Percentiles rank a stretch among this genome's conserved stretches.
Evolutionary conservation across 2,888 invertebrate species (phyloP).

Genomic region (Mechanitis mazaeus): DNA sequence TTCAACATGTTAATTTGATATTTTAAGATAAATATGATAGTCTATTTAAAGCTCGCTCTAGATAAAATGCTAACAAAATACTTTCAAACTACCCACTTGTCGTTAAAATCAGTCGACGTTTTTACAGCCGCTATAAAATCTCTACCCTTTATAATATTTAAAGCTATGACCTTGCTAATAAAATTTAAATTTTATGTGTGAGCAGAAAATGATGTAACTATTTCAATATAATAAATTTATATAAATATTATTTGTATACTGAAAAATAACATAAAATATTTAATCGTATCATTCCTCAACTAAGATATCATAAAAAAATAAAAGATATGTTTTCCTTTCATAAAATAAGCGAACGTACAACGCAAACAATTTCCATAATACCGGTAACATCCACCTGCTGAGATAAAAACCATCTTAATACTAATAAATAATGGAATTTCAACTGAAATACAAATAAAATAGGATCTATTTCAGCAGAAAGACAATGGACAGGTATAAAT

Average conservation of each 20-base stretch:
- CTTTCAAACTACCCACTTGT: slow-evolving; percentile 22
- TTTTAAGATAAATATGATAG: neutral
- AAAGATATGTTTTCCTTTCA: too few relatives aligned
- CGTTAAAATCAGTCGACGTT: slow-evolving; percentile 17
- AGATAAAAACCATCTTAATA: slow-evolving; percentile 11
- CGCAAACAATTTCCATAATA: too few relatives aligned
- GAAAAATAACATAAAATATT: too few relatives aligned
- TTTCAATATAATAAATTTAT: too few relatives aligned
- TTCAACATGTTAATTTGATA: too few relatives aligned
- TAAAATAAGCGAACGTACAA: too few relatives aligned
- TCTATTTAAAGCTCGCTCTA: slow-evolving; percentile 1
- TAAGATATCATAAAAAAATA: too few relatives aligned
- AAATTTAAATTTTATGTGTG: neutral
- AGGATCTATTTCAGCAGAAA: slow-evolving; percentile 11
- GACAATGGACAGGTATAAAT: slow-evolving; percentile 16
- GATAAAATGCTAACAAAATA: slow-evolving; percentile 12
- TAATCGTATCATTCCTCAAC: too few relatives aligned
- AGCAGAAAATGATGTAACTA: too few relatives aligned
- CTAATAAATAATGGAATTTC: slow-evolving; percentile 10
- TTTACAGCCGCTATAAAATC: slow-evolving; percentile 22
- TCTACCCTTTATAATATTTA: neutral
- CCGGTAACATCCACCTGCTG: slow-evolving; percentile 2
- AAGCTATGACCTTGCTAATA: neutral
- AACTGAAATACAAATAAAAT: slow-evolving; percentile 5
- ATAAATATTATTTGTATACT: too few relatives aligned